phyloP scores from a whole-genome alignment of 2,888 invertebrate genomes.

The Cantharis rufa region DNA sequence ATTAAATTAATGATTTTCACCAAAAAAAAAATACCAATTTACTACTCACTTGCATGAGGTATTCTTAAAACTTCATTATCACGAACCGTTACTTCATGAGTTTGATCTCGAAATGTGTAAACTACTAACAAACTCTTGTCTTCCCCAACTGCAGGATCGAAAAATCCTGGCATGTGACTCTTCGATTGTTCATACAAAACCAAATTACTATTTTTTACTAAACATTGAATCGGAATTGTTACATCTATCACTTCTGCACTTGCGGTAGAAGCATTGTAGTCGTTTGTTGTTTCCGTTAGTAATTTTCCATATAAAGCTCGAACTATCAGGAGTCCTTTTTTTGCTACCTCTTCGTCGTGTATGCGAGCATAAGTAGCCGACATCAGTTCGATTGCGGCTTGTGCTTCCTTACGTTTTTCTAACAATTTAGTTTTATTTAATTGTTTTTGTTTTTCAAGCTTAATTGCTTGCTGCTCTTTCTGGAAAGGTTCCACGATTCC shows the following conservation, averaged over 20 bases:
- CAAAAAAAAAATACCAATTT: background rate
- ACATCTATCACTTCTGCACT: slow-evolving; percentile 79
- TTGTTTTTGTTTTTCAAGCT: slow-evolving; percentile 81
- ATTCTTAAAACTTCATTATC: slow-evolving; percentile 82
- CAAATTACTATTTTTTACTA: slow-evolving; percentile 89
- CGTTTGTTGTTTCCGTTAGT: slow-evolving; percentile 42
- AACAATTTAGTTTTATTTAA: slow-evolving; percentile 77
- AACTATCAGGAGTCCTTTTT: slow-evolving; percentile 82
- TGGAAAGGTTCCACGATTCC: slow-evolving; percentile 84
- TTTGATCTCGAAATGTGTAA: slow-evolving; percentile 80
- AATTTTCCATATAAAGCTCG: slow-evolving; percentile 82
- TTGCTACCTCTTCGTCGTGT: slow-evolving; percentile 77
- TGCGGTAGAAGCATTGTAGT: slow-evolving; percentile 39
- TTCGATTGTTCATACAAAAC: slow-evolving; percentile 83
- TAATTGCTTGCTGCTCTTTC: slow-evolving; percentile 74
- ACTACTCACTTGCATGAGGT: slow-evolving; percentile 70
- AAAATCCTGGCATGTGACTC: slow-evolving; percentile 95
- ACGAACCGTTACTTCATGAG: slow-evolving; percentile 77
- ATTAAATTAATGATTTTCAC: slow-evolving; percentile 2
- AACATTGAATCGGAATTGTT: slow-evolving; percentile 91
- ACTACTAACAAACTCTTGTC: slow-evolving; percentile 85
- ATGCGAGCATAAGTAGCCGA: slow-evolving; percentile 85
- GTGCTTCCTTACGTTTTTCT: slow-evolving; percentile 82
- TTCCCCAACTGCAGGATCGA: slow-evolving; percentile 93
- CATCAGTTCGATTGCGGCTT: slow-evolving; percentile 88